Conservation (phyloP, 2,888 invertebrate genomes). For the Troilus luridus region DNA sequence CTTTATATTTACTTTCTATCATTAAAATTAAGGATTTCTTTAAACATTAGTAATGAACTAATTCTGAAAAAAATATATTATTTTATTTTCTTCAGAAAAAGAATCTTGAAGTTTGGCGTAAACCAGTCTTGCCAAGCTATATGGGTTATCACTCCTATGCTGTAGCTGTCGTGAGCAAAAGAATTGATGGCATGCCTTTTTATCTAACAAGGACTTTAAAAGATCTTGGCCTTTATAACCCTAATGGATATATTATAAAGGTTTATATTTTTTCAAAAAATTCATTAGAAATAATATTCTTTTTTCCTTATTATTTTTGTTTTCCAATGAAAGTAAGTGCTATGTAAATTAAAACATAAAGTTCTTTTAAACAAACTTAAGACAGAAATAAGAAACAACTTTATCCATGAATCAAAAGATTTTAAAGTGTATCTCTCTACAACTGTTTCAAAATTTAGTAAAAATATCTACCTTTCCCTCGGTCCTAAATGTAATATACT, state of each 20-base stretch:
- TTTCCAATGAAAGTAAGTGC: neutral
- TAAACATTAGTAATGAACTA: no score
- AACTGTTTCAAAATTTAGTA: no score
- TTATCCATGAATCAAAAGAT: neutral
- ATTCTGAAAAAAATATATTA: neutral
- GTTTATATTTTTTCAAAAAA: conserved; percentile 66
- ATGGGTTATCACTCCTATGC: conserved; percentile 70
- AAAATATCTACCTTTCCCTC: no score
- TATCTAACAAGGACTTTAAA: conserved; percentile 67
- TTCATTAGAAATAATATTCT: neutral
- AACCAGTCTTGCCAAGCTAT: conserved; percentile 64
- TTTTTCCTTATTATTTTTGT: neutral
- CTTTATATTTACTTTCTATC: no score
- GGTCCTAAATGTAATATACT: no score
- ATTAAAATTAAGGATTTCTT: no score
- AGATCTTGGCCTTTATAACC: conserved; percentile 68
- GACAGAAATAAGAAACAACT: neutral
- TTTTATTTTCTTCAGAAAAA: conserved; percentile 58
- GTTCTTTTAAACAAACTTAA: no score
- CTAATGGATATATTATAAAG: conserved; percentile 68
- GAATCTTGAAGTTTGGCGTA: conserved; percentile 65
- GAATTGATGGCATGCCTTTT: conserved; percentile 70
- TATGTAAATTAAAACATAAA: neutral
- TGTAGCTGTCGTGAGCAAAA: conserved; percentile 70
- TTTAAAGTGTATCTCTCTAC: neutral